Percentiles rank a stretch among this genome's conserved stretches.
Evolutionary conservation across 2,888 invertebrate genomes (phyloP).

Genomic region (Ctenicera cuprea): DNA sequence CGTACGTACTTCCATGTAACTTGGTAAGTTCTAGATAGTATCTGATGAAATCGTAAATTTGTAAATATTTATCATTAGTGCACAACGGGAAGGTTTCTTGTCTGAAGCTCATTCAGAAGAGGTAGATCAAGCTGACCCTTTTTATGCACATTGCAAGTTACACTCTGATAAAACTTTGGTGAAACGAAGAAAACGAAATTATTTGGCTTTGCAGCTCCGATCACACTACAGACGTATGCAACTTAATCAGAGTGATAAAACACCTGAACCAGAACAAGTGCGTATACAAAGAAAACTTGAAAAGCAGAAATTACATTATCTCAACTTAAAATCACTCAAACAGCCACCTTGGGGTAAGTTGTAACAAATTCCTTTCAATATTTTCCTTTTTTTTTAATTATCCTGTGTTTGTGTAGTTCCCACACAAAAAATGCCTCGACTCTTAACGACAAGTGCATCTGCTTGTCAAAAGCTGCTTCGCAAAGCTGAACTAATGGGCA

Average conservation of each 20-base stretch:
- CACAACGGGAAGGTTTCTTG: slow-evolving; percentile 93
- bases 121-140: slow-evolving; percentile 95
- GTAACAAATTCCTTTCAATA: slow-evolving; percentile 11
- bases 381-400: background rate
- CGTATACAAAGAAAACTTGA: slow-evolving; percentile 88
- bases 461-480: slow-evolving; percentile 87
- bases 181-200: slow-evolving; percentile 87
- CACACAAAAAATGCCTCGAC: slow-evolving; percentile 94
- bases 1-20: slow-evolving; percentile 98
- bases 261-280: slow-evolving; percentile 81
- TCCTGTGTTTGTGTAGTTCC: slow-evolving; percentile 83
- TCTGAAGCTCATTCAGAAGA: slow-evolving; percentile 95
- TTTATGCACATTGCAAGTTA: slow-evolving; percentile 96
- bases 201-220: slow-evolving; percentile 89
- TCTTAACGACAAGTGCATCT: slow-evolving; percentile 92
- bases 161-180: slow-evolving; percentile 95
- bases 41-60: background rate
- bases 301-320: slow-evolving; percentile 90
- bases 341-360: slow-evolving; percentile 89
- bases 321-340: slow-evolving; percentile 82
- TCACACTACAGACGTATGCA: slow-evolving; percentile 80
- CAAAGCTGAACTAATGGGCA: slow-evolving; percentile 94
- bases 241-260: slow-evolving; percentile 78
- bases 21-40: slow-evolving; percentile 78
- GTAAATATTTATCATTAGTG: slow-evolving; percentile 75